Evolutionary conservation across 92 coral and sea anemone genomes (phyloP).

Genomic region (Actinernus sp.): DNA sequence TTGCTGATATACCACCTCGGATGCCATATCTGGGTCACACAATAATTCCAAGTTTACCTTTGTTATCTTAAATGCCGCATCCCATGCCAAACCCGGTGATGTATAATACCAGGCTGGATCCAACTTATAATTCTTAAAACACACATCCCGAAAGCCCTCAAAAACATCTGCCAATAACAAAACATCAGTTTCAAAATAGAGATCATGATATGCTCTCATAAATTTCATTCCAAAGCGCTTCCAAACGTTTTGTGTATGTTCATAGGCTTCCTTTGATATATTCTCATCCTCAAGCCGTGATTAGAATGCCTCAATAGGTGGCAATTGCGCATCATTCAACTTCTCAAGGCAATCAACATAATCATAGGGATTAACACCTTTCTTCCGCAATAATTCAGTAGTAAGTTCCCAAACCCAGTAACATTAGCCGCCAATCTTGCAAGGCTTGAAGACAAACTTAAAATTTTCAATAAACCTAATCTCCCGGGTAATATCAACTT

Average conservation of each 20-base stretch:
- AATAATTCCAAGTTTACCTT: neutral
- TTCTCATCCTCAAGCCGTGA: neutral
- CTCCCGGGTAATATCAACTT: slow-evolving; percentile 26
- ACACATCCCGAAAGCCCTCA: slow-evolving; percentile 1
- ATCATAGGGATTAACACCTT: slow-evolving; percentile 52
- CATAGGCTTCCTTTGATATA: too few species aligned
- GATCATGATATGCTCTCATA: neutral
- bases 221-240: too few species aligned
- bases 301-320: too few species aligned
- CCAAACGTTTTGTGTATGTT: too few species aligned
- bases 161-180: neutral
- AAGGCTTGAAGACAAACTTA: slow-evolving; percentile 28
- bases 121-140: neutral
- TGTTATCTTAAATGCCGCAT: neutral
- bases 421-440: slow-evolving; percentile 30
- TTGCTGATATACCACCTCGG: neutral
- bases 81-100: neutral
- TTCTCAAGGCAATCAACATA: slow-evolving; percentile 8
- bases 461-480: slow-evolving; percentile 51
- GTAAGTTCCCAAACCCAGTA: neutral
- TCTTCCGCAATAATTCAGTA: neutral
- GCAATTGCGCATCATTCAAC: too few species aligned
- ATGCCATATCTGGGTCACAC: neutral
- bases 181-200: neutral
- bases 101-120: slow-evolving; percentile 1